Base-by-base conservation (phyloP, 2,888 invertebrate genomes). In the Dione juno region DNA sequence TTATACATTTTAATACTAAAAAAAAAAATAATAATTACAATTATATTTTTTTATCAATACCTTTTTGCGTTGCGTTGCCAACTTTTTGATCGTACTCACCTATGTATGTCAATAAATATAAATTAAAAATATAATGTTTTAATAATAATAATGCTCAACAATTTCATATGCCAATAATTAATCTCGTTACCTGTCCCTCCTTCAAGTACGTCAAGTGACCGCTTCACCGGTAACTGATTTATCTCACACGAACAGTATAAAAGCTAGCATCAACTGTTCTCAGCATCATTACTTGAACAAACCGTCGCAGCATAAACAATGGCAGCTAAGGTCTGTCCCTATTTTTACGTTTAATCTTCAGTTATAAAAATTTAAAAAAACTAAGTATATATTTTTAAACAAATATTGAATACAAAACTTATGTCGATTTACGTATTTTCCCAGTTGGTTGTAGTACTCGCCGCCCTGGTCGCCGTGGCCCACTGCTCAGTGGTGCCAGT, bases 401-500 rank as follows among this genome's bases (percentile, higher is more conserved):
- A 28, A 28, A 5, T 28, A 3, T 28, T 28, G 5, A 28, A 28
- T 28, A 28, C 5, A 28, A 28, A 28, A 28, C 28, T 3, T 28
- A 28, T 28, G 5, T 3, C 5, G 28, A 28, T 28, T 28, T 28
- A 5, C 50, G 64, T 19, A 16, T 74, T 78, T 80, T 85, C 89
- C 78, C 85, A 94, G 92, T 89, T 91, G 69, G 77, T 84, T 75
- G 86, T 75, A 79, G 86, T 76, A 79, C 85, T 91, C 81, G 82
- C 94, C 83, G 77, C 94, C 83, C 77, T 89, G 75, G 88, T 85
- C 79, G 88, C 87, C 76, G 81, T 82, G 77, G 88, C 85, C 77
- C 89, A 87, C 75, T 81, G 86, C 80, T 90, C 89, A 72, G 94
- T 93, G 78, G 91, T 92, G 82, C 93, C 93, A 77, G 87, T 94